These are phyloP conservation scores for Columba livia DNA, from an alignment of 2,113 vertebrate species.

Conservation along the genomic window DNA sequence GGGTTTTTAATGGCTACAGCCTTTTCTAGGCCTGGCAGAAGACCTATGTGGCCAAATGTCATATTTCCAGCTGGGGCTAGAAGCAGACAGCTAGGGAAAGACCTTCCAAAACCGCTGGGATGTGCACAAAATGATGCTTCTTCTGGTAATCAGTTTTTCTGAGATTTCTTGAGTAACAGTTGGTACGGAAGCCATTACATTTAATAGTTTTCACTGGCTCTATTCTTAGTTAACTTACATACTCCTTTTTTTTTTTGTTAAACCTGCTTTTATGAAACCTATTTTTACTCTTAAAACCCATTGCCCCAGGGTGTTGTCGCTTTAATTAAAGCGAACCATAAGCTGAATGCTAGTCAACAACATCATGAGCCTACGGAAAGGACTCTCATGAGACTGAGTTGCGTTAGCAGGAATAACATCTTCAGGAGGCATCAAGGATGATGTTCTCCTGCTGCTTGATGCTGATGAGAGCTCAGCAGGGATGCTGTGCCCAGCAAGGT, in stretches of 20 bases:
- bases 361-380: not conserved
- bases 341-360: not conserved
- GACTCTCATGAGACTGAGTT: not conserved
- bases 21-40: not conserved
- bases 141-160: not conserved
- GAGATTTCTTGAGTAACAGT: not conserved
- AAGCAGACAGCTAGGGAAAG: not conserved
- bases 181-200: not conserved
- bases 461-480: conserved; percentile 19
- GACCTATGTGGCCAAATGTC: not conserved
- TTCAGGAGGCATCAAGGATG: not conserved
- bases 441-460: not conserved
- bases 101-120: not conserved
- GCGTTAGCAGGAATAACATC: not conserved
- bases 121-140: not conserved
- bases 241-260: not conserved
- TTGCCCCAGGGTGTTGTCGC: not conserved
- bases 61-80: not conserved
- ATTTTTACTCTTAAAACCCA: not conserved
- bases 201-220: not conserved
- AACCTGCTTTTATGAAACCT: not conserved
- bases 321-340: conserved; percentile 1
- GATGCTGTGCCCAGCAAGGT: conserved; percentile 1
- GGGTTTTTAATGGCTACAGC: not conserved
- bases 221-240: not conserved